Evolutionary conservation across 2,113 vertebrate species (phyloP).

Genomic region (Dryoscopus gambensis): DNA sequence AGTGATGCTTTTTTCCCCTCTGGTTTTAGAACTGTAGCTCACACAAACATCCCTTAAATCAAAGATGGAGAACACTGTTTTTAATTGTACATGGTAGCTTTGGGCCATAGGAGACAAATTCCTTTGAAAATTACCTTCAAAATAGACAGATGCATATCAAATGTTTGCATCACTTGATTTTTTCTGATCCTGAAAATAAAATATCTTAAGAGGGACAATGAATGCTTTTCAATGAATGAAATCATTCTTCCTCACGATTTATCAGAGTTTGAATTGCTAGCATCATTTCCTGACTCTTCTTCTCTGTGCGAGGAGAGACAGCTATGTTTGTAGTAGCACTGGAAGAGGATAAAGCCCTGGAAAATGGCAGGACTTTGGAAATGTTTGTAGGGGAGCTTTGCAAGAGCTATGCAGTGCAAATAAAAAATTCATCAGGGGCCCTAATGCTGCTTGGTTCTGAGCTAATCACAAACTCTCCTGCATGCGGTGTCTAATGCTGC

Average conservation of each 20-base stretch:
- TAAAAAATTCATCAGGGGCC: not conserved
- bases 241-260: not conserved
- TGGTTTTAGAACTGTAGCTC: slow-evolving; percentile 22
- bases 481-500: not conserved
- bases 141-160: not conserved
- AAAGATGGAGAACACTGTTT: not conserved
- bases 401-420: not conserved
- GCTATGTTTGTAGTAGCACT: not conserved
- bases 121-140: not conserved
- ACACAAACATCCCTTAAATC: not conserved
- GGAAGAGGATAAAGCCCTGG: not conserved
- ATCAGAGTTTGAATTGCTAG: not conserved
- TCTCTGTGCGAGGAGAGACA: not conserved
- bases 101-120: not conserved
- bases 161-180: not conserved
- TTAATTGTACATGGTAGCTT: not conserved
- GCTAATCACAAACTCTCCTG: not conserved
- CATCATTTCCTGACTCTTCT: not conserved
- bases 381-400: not conserved
- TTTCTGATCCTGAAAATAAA: not conserved
- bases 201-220: not conserved
- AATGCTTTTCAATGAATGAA: not conserved
- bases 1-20: slow-evolving; percentile 63
- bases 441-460: not conserved
- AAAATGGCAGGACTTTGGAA: not conserved